Evolutionary conservation across 2,888 invertebrate species (phyloP).

Genomic region (Lithophane ornitopus): DNA sequence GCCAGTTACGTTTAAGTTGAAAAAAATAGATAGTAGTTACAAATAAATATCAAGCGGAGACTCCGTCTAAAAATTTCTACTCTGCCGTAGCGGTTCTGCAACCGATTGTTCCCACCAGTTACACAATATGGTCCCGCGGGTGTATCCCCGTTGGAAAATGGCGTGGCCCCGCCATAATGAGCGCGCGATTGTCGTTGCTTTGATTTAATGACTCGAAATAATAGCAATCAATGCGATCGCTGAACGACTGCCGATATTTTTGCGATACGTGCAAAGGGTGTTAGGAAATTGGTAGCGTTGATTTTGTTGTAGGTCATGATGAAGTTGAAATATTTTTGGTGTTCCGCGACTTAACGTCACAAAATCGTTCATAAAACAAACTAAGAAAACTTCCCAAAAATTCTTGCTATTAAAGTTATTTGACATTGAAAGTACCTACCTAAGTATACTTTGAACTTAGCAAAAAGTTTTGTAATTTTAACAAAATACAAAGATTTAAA

Average conservation of each 20-base stretch:
- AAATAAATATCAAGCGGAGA: background rate
- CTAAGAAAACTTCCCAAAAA: background rate
- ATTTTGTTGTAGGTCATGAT: conserved; percentile 13
- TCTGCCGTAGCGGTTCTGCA: background rate
- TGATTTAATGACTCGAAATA: conserved; percentile 88
- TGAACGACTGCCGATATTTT: conserved; percentile 72
- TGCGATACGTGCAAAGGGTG: conserved; percentile 68
- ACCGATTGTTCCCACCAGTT: conserved; percentile 44
- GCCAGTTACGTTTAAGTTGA: too few species aligned
- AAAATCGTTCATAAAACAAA: background rate
- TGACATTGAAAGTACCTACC: background rate
- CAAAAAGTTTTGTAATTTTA: background rate
- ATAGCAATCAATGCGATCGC: conserved; percentile 84
- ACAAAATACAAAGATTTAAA: background rate
- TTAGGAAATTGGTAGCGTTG: conserved; percentile 32
- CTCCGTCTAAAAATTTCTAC: too few species aligned
- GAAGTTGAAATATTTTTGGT: background rate
- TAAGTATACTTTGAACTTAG: background rate
- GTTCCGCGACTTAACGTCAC: background rate
- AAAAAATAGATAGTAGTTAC: too few species aligned
- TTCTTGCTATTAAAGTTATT: too few species aligned
- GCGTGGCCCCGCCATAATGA: conserved; percentile 81
- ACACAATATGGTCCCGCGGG: conserved; percentile 42
- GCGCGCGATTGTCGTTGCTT: conserved; percentile 82
- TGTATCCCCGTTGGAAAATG: conserved; percentile 68